Evolutionary conservation across 2,888 invertebrate genomes (phyloP), one percentile per base, ranked within the genome.

Genomic region (Volucella bombylans): DNA sequence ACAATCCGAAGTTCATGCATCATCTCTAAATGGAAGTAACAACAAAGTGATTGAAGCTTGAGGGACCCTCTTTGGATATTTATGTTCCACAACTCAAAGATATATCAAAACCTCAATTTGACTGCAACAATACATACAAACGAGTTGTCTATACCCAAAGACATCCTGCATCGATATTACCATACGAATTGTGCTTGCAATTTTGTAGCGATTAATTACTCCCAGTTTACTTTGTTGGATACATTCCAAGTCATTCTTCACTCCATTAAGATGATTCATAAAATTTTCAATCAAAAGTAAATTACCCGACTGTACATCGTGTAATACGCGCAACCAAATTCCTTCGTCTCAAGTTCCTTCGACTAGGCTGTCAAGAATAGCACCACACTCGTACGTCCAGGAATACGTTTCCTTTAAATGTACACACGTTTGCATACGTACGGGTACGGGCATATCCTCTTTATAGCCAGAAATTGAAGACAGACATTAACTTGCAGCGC

Each of bases 401-500:
- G n/a, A 23, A 77, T 77, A 81, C 74, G 69, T 64, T 68, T 64
- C 69, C 15, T 14, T 6, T 6, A 31, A 31, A 38, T 50, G 59
- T 39, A 43, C 9, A 23, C 45, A 47, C 31, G 8, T 64, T 57
- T 64, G 59, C 64, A 38, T 38, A 23, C 43, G 31, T 52, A 59
- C 38, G 0, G 45, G 23, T 52, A 62, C 55, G 10, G 10, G 38
- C 47, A 47, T 47, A 62, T 62, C 23, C 4, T 2, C 12, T 52
- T n/a, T 38, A 52, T 76, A 59, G 49, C 55, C 39, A 77, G 67
- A 38, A 82, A 72, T 72, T 78, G 78, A 78, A 77, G 62, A 31
- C 69, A 77, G 77, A 49, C 50, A 77, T 68, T 62, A 69, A 77
- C 55, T 82, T 31, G 6, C 62, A 50, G n/a, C 62, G 14, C 49